These are phyloP conservation scores for Pyrochroa serraticornis DNA, from an alignment of 2,888 invertebrate species.

Conservation along the genomic window DNA sequence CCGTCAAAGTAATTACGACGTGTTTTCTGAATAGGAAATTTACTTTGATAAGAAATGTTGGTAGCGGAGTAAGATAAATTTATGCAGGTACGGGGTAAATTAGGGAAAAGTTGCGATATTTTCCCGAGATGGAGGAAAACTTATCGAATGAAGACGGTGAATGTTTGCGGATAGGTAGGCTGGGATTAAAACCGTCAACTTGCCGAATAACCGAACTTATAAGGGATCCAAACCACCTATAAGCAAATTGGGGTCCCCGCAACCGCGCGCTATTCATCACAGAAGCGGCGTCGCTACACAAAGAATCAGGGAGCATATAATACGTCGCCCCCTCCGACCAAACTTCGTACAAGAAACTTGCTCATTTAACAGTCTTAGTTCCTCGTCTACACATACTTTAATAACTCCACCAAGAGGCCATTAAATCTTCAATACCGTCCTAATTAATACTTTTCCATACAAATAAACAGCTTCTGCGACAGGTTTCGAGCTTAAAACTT, in stretches of 20 bases:
- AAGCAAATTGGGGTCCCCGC: constrained; percentile 15
- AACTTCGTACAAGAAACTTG: constrained; percentile 23
- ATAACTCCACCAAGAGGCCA: constrained; percentile 16
- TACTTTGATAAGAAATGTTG: no score
- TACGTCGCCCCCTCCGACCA: background rate
- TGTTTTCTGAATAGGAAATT: no score
- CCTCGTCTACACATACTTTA: constrained; percentile 19
- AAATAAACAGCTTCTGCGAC: background rate
- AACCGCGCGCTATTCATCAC: constrained; percentile 9
- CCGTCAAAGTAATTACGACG: no score
- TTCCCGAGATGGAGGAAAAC: no score
- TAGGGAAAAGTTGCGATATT: no score
- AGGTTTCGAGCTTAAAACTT: no score
- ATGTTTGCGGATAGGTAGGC: no score
- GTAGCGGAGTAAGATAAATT: no score
- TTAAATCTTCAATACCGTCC: constrained; percentile 18
- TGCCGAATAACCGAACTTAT: background rate
- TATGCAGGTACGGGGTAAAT: no score
- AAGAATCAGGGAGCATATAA: constrained; percentile 19
- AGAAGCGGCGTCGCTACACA: constrained; percentile 15
- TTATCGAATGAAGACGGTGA: no score
- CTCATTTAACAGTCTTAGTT: constrained; percentile 19
- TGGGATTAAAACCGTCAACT: no score
- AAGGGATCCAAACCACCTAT: constrained; percentile 4
- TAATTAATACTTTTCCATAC: constrained; percentile 19